These are phyloP conservation scores for Solenopsis fugax DNA, from an alignment of 1,140 invertebrate genomes.

Conservation along the genomic window DNA sequence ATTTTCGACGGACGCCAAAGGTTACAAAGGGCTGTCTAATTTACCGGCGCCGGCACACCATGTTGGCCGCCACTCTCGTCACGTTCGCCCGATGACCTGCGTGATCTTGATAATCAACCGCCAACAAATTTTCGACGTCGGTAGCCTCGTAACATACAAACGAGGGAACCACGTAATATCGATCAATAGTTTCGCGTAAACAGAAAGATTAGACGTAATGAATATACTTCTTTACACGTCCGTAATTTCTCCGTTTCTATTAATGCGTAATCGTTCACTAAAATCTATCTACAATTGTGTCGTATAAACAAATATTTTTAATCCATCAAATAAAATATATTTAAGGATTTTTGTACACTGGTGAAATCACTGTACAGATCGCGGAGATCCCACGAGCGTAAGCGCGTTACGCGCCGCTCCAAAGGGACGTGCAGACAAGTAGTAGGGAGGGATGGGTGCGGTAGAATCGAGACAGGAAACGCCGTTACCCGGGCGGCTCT, in stretches of 20 bases:
- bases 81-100: slow-evolving; percentile 57
- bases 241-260: background rate
- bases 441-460: background rate
- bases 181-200: slow-evolving; percentile 6
- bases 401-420: slow-evolving; percentile 39
- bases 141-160: slow-evolving; percentile 40
- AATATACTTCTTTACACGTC: background rate
- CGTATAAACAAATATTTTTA: background rate
- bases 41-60: slow-evolving; percentile 63
- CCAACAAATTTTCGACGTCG: slow-evolving; percentile 44
- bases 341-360: background rate
- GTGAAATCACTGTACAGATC: slow-evolving; percentile 27
- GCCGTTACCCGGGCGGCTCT: slow-evolving; percentile 72
- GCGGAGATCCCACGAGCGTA: slow-evolving; percentile 28
- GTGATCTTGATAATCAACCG: slow-evolving; percentile 59
- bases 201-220: background rate
- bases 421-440: slow-evolving; percentile 36
- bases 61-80: slow-evolving; percentile 57
- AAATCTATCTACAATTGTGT: background rate
- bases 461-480: slow-evolving; percentile 57
- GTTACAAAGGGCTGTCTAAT: slow-evolving; percentile 71
- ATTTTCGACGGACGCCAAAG: slow-evolving; percentile 69
- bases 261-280: background rate
- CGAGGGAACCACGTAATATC: slow-evolving; percentile 13
- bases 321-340: slow-evolving; percentile 11